Conservation (phyloP, 2,113 vertebrate species). For the Zosterops japonicus region DNA sequence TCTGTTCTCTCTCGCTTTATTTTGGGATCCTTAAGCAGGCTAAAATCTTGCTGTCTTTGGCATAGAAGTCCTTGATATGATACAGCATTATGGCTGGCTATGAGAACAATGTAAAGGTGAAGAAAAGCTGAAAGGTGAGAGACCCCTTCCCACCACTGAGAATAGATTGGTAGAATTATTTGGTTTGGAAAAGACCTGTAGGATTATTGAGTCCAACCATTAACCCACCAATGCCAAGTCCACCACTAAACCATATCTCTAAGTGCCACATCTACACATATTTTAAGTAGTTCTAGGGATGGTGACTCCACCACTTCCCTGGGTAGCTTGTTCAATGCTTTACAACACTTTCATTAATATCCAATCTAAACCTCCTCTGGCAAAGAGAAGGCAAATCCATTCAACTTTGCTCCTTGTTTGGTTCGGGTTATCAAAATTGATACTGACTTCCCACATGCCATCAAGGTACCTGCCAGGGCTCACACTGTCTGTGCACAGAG, state of each 20-base stretch:
- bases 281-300: not conserved
- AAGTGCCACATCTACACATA: not conserved
- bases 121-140: not conserved
- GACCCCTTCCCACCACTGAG: not conserved
- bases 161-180: not conserved
- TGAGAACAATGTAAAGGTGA: not conserved
- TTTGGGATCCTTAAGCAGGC: not conserved
- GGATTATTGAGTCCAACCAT: not conserved
- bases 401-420: not conserved
- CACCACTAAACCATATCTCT: not conserved
- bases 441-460: not conserved
- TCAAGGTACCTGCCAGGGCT: not conserved
- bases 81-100: not conserved
- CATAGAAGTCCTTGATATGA: not conserved
- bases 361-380: not conserved
- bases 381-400: not conserved
- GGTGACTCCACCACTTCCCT: not conserved
- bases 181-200: not conserved
- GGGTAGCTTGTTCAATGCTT: not conserved
- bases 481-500: accelerated
- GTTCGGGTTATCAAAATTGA: not conserved
- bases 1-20: not conserved
- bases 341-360: not conserved
- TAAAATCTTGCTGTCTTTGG: not conserved
- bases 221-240: not conserved